phyloP scores from a whole-genome alignment of 2,113 vertebrate genomes.

The Neogobius melanostomus region DNA sequence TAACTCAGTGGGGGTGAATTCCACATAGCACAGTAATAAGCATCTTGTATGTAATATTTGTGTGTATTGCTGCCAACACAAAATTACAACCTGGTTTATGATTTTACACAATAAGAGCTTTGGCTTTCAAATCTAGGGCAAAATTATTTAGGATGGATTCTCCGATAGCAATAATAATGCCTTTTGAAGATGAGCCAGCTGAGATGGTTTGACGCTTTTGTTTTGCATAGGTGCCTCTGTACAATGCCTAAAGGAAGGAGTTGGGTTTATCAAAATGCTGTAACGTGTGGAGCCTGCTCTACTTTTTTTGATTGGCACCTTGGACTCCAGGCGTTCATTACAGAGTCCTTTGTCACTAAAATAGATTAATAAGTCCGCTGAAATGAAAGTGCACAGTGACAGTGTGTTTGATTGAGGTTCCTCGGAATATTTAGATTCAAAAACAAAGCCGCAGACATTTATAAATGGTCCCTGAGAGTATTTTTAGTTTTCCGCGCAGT shows the following conservation, averaged over 20 bases:
- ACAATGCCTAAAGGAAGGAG: conserved; percentile 60
- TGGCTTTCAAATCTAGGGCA: conserved; percentile 47
- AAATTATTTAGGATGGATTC: conserved; percentile 54
- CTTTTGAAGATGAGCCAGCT: conserved; percentile 50
- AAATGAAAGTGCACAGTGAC: conserved; percentile 47
- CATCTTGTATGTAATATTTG: conserved; percentile 66
- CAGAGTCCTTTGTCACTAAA: conserved; percentile 39
- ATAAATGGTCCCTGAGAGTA: background rate
- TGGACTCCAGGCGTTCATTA: background rate
- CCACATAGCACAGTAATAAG: conserved; percentile 69
- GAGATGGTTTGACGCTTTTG: conserved; percentile 62
- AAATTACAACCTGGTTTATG: conserved; percentile 64
- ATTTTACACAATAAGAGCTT: conserved; percentile 35
- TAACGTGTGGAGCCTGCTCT: conserved; percentile 53
- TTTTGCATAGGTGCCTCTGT: conserved; percentile 39
- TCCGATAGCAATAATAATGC: conserved; percentile 37
- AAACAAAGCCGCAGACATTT: conserved; percentile 4
- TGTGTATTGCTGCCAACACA: conserved; percentile 46
- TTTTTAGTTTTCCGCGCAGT: conserved; percentile 8
- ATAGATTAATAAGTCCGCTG: conserved; percentile 32
- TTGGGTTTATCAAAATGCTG: background rate
- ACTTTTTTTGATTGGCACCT: conserved; percentile 22
- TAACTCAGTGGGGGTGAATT: conserved; percentile 75
- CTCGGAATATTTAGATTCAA: background rate
- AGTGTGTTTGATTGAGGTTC: conserved; percentile 10